Conservation (phyloP, 2,888 invertebrate species). For the Cataglyphis cursor region DNA sequence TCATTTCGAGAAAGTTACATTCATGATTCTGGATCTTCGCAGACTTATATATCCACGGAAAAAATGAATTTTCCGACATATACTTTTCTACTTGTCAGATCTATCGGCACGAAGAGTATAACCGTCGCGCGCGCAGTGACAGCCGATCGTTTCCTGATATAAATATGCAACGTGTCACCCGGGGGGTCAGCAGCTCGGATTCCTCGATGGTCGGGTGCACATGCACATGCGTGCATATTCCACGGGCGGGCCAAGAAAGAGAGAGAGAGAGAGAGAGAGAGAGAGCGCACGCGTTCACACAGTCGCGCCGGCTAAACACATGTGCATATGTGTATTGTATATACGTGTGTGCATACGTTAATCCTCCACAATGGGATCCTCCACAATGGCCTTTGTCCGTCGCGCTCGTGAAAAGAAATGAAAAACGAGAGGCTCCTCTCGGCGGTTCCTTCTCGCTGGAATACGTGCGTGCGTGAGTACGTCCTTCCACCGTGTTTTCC, state of each 20-base stretch:
- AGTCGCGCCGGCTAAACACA: slow-evolving; percentile 36
- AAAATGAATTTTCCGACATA: slow-evolving; percentile 22
- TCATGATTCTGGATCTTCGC: not conserved
- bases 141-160: slow-evolving; percentile 83
- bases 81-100: slow-evolving; percentile 69
- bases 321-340: slow-evolving; percentile 41
- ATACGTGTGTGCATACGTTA: slow-evolving; percentile 80
- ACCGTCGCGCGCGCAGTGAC: slow-evolving; percentile 69
- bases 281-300: slow-evolving; percentile 19
- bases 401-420: slow-evolving; percentile 81
- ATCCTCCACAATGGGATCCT: slow-evolving; percentile 83
- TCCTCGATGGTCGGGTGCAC: slow-evolving; percentile 75
- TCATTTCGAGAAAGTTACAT: not conserved
- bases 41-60: not conserved
- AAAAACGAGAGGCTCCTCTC: slow-evolving; percentile 77
- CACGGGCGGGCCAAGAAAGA: slow-evolving; percentile 23
- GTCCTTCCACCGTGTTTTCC: slow-evolving; percentile 19
- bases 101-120: slow-evolving; percentile 65
- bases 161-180: slow-evolving; percentile 83
- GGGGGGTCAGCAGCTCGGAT: slow-evolving; percentile 82
- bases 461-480: slow-evolving; percentile 6
- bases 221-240: slow-evolving; percentile 37
- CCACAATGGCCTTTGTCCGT: slow-evolving; percentile 84
- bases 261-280: not conserved
- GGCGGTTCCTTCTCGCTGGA: slow-evolving; percentile 40